Evolutionary conservation across 2,888 invertebrate species (phyloP), one percentile per base, ranked within the genome.

Genomic region (Acleris sparsana): DNA sequence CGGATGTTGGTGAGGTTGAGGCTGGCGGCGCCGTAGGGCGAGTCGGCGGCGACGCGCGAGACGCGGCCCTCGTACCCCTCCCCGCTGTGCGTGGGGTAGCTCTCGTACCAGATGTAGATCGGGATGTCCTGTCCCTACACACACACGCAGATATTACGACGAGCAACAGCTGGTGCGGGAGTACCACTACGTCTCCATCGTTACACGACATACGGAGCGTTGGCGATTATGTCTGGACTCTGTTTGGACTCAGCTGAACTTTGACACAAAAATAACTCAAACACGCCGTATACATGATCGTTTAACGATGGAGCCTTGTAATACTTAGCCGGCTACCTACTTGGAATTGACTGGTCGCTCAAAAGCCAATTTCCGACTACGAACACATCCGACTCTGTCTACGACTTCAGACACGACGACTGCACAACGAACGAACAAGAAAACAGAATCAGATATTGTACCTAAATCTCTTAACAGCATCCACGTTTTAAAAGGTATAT

Each of bases 51-150:
- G 79, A 98, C 97, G 79, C 97, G 95, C 72, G 97, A 97, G 84
- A 98, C 98, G 70, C 98, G 94, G 77, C 97, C 97, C 89, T 98
- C 97, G 93, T 98, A 98, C 62, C 97, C 98, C 88, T 97, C 97
- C 80, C 97, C 98, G 89, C 97, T 97, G 94, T 98, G 99, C 74
- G 98, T 97, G 78, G 98, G 98, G 93, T 99, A 99, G 88, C 97
- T 97, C 93, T 98, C 98, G 95, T 98, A 99, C 97, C 98, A 98
- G 93, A 98, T 98, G 94, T 98, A 98, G 91, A 99, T 98, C 79
- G 98, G 98, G 92, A 97, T 96, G 94, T 98, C 97, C 94, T 97
- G 96, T 87, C 97, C 98, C 97, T 98, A 94, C 88, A 87, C 86
- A 89, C 84, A 83, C 70, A 74, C 62, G 73, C 44, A 68, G 53